These are phyloP conservation scores for Hydriomena furcata DNA, from an alignment of 2,888 invertebrate species.

Conservation along the genomic window DNA sequence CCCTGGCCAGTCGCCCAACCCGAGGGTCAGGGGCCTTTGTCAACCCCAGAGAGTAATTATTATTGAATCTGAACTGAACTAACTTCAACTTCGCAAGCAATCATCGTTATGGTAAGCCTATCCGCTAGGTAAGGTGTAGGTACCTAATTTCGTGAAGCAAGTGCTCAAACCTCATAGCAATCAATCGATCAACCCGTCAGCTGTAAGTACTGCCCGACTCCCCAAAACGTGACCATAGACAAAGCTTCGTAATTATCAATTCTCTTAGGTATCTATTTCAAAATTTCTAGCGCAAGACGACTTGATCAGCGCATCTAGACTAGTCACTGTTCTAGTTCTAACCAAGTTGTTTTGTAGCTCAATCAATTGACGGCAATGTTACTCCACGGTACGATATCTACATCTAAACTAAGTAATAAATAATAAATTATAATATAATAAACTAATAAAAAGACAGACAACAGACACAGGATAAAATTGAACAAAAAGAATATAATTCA, in stretches of 20 bases:
- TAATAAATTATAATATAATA: no score
- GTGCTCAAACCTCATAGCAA: slow-evolving; percentile 31
- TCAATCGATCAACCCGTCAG: slow-evolving; percentile 57
- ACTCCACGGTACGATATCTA: background rate
- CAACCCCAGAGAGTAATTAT: no score
- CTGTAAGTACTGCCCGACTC: slow-evolving; percentile 34
- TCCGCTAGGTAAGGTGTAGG: no score
- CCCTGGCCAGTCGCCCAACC: no score
- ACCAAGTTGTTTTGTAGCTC: slow-evolving; percentile 41
- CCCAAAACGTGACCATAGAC: slow-evolving; percentile 61
- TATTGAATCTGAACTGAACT: no score
- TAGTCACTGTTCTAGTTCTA: slow-evolving; percentile 44
- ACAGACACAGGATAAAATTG: no score
- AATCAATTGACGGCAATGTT: background rate
- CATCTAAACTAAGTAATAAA: no score
- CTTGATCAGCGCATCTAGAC: slow-evolving; percentile 21
- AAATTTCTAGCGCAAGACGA: slow-evolving; percentile 41
- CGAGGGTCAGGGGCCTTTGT: no score
- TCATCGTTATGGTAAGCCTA: no score
- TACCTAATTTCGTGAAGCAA: slow-evolving; percentile 15
- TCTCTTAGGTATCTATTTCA: slow-evolving; percentile 50
- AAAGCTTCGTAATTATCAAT: slow-evolving; percentile 62
- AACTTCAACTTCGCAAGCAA: background rate
- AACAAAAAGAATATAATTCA: no score
- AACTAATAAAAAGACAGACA: no score